Percentiles rank a stretch among this genome's conserved stretches.
Conservation (phyloP, 2,888 invertebrate genomes). For the Oscheius onirici region DNA sequence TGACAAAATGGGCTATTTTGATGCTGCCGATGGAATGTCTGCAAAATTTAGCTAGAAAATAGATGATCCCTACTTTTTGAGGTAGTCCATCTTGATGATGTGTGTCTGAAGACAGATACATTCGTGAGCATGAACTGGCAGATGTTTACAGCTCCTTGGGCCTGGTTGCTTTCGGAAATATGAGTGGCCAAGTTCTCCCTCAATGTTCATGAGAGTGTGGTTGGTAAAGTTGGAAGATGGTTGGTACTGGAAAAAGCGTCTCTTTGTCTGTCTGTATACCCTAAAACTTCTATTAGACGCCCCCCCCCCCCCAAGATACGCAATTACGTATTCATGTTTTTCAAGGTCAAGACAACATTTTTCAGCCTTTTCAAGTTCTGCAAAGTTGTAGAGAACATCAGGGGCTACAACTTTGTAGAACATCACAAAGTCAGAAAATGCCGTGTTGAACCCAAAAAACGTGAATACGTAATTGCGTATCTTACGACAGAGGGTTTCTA, state of each 20-base stretch:
- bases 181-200: background rate
- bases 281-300: background rate
- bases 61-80: background rate
- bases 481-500: too few species aligned
- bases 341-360: too few species aligned
- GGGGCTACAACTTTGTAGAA: too few species aligned
- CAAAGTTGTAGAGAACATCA: too few species aligned
- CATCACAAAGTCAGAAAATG: too few species aligned
- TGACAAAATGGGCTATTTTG: background rate
- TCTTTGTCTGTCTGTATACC: background rate
- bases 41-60: background rate
- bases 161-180: conserved; percentile 4
- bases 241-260: background rate
- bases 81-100: background rate
- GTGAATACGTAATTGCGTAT: too few species aligned
- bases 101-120: background rate
- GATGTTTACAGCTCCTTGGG: conserved; percentile 3
- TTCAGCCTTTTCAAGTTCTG: too few species aligned
- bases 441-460: too few species aligned
- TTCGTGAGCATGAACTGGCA: conserved; percentile 3
- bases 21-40: background rate
- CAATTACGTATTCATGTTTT: too few species aligned
- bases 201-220: background rate
- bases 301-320: too few species aligned
- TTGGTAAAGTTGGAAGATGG: background rate